phyloP scores from a whole-genome alignment of 2,888 invertebrate species.

The Cataglyphis livida region DNA sequence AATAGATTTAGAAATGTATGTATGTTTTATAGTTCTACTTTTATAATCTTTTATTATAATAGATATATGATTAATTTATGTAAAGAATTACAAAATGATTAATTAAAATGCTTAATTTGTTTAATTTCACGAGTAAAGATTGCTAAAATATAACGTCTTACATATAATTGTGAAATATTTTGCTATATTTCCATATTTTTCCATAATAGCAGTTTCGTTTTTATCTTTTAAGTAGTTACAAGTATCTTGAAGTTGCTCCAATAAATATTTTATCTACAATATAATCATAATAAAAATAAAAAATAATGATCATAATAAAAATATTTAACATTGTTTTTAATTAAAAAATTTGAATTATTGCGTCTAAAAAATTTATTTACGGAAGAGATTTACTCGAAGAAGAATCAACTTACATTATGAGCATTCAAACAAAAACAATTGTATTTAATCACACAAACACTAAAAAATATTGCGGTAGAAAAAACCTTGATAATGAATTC shows the following conservation, averaged over 20 bases:
- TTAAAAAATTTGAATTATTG: neutral
- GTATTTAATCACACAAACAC: neutral
- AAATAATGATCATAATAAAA: neutral
- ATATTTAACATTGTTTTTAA: neutral
- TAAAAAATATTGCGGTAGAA: neutral
- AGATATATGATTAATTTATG: too few relatives aligned
- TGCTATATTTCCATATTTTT: neutral
- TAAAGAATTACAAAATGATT: neutral
- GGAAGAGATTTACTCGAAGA: neutral
- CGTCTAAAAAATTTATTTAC: neutral
- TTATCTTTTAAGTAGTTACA: neutral
- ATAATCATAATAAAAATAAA: neutral
- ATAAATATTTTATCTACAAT: neutral
- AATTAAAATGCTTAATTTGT: neutral
- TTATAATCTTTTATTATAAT: too few relatives aligned
- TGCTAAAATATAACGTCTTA: neutral
- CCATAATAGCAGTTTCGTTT: slow-evolving; percentile 9
- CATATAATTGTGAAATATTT: neutral
- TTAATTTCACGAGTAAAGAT: too few relatives aligned
- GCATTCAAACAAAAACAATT: neutral
- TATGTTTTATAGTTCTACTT: too few relatives aligned
- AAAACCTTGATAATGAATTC: neutral
- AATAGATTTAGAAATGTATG: too few relatives aligned
- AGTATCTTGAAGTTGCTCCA: neutral
- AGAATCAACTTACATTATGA: neutral